These are phyloP conservation scores for Hypomecis atomaria DNA, from an alignment of 2,888 invertebrate species.

Conservation along the genomic window DNA sequence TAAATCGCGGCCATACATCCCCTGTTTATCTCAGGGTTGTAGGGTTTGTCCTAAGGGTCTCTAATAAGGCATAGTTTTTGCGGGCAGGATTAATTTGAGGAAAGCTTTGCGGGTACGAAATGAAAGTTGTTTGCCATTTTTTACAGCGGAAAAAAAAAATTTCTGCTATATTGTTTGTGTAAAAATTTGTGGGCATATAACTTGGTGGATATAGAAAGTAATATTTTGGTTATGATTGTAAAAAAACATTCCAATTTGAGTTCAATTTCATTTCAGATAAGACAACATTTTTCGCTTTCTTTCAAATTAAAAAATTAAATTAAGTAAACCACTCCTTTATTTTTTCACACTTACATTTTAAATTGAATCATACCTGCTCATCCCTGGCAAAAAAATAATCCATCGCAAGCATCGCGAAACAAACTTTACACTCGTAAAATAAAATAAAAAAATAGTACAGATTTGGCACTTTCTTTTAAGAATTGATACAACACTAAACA, in stretches of 20 bases:
- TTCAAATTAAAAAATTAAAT: no score
- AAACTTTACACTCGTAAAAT: not conserved
- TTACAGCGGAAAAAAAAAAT: slow-evolving; percentile 39
- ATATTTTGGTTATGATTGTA: no score
- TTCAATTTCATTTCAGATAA: no score
- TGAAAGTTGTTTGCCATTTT: slow-evolving; percentile 49
- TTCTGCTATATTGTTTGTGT: no score
- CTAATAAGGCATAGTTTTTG: slow-evolving; percentile 80
- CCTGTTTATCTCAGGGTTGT: slow-evolving; percentile 73
- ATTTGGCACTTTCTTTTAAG: not conserved
- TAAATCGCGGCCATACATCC: slow-evolving; percentile 77
- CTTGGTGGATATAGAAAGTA: no score
- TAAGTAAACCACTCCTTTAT: no score
- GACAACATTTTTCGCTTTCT: no score
- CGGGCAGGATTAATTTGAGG: slow-evolving; percentile 62
- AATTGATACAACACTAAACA: not conserved
- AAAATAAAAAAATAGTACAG: not conserved
- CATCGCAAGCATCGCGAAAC: not conserved
- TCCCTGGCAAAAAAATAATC: not conserved
- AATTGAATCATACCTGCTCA: not conserved
- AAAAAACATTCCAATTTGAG: no score
- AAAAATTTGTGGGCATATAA: no score
- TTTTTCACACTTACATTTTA: not conserved
- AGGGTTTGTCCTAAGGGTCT: slow-evolving; percentile 58
- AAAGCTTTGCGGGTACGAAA: slow-evolving; percentile 54